Base-by-base conservation (phyloP, 2,888 invertebrate species). In the Drosophila nigritarsus region DNA sequence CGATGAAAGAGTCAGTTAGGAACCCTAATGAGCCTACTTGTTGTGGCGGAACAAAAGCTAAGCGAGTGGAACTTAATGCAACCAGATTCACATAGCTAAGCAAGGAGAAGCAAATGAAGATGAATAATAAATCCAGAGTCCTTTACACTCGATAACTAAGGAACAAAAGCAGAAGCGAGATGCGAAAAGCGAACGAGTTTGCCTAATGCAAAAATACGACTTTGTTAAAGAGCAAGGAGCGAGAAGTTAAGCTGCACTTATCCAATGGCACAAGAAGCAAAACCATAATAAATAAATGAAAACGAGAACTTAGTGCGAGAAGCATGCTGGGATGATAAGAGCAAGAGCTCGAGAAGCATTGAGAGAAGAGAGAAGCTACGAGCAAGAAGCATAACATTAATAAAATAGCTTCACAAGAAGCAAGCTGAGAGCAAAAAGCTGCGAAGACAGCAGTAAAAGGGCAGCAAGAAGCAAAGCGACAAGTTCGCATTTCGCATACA, bases 21-120 rank as follows among this genome's bases (percentile, higher is more conserved):
- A 61, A 68, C 61, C 59, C 61, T 74, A 63, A 67, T 74, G 68
- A 74, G 58, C 29, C 59, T 67, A 50, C 68, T 74, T 73, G 49
- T 61, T 38, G 55, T 45, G 20, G 27, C n/a, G 38, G 15, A n/a
- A 27, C 38, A 18, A 20, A 38, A 20, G 15, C n/a, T 55, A 38
- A 40, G 15, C n/a, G 40, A 40, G 55, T 15, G 27, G 8, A 55
- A 27, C 9, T 18, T 18, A 27, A 29, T 5, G 18, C 15, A 27
- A 20, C 42, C 48, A 6, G n/a, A 11, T 40, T 40, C 38, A 18
- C 38, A 40, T n/a, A 40, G 18, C 38, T n/a, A 45, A 45, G 15
- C 45, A 24, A 24, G 8, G 24, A 45, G 20, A 20, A 11, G 42
- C 20, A 42, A 11, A 42, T 42, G 42, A 45, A 45, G 24, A 45